Conservation (phyloP, 35 echinoderm and acorn worm species). For the Diadema setosum region DNA sequence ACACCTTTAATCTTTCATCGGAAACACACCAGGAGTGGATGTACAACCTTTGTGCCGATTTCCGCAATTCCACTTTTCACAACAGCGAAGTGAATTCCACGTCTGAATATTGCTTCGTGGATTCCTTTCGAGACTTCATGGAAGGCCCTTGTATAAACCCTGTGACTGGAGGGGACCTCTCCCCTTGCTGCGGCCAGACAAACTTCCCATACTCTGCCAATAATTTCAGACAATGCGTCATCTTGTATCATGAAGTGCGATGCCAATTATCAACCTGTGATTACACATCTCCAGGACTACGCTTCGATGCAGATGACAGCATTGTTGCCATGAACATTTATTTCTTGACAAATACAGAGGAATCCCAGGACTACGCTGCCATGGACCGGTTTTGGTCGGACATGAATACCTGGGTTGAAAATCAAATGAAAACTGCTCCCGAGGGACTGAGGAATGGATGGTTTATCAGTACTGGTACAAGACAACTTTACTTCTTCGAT, state of each 20-base stretch:
- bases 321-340: constrained; percentile 23
- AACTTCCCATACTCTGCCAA: constrained; percentile 44
- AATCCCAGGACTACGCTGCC: neutral
- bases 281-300: neutral
- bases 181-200: constrained; percentile 42
- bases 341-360: neutral
- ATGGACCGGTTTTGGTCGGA: constrained; percentile 60
- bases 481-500: constrained; percentile 59
- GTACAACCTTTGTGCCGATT: constrained; percentile 31
- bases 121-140: constrained; percentile 21
- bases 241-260: neutral
- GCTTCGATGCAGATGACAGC: constrained; percentile 31
- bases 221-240: constrained; percentile 38
- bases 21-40: constrained; percentile 53
- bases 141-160: neutral
- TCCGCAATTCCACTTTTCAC: constrained; percentile 43
- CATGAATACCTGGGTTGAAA: constrained; percentile 23
- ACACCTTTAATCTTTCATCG: neutral
- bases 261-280: neutral
- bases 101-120: constrained; percentile 45
- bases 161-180: neutral
- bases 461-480: neutral
- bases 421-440: constrained; percentile 32
- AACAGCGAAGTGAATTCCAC: neutral
- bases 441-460: constrained; percentile 46